Conservation (phyloP, 2,888 invertebrate species). For the Caenorhabditis sp. region DNA sequence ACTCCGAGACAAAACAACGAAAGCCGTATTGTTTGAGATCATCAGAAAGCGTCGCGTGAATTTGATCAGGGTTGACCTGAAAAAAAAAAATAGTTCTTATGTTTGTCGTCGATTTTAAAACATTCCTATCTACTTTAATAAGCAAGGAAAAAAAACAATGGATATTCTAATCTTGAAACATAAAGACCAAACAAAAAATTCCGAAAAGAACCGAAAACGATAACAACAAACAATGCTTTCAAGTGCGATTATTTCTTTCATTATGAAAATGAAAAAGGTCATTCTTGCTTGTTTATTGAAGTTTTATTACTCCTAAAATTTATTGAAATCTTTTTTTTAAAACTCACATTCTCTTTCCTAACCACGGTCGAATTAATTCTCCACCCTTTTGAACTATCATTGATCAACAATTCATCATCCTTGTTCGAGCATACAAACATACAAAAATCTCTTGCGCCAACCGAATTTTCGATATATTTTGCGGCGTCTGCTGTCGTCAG, state of each 20-base stretch:
- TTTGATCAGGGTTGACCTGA: slow-evolving; percentile 4
- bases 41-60: slow-evolving; percentile 11
- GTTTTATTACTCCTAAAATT: too few relatives aligned
- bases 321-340: too few relatives aligned
- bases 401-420: slow-evolving; percentile 51
- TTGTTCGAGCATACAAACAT: slow-evolving; percentile 61
- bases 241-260: too few relatives aligned
- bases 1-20: slow-evolving; percentile 35
- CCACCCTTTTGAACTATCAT: slow-evolving; percentile 12
- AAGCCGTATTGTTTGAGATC: slow-evolving; percentile 50
- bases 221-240: not conserved
- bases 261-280: too few relatives aligned
- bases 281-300: too few relatives aligned
- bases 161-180: too few relatives aligned
- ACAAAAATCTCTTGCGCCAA: slow-evolving; percentile 50
- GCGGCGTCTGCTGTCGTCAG: slow-evolving; percentile 25
- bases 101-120: too few relatives aligned
- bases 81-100: slow-evolving; percentile 2
- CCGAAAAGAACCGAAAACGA: too few relatives aligned
- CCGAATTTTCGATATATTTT: slow-evolving; percentile 46
- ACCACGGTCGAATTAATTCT: slow-evolving; percentile 29
- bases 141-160: too few relatives aligned
- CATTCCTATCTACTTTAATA: too few relatives aligned
- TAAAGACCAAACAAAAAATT: too few relatives aligned
- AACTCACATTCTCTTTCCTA: not conserved